These are phyloP conservation scores for Oryzias woworae DNA, from an alignment of 2,113 vertebrate genomes.

Conservation along the genomic window DNA sequence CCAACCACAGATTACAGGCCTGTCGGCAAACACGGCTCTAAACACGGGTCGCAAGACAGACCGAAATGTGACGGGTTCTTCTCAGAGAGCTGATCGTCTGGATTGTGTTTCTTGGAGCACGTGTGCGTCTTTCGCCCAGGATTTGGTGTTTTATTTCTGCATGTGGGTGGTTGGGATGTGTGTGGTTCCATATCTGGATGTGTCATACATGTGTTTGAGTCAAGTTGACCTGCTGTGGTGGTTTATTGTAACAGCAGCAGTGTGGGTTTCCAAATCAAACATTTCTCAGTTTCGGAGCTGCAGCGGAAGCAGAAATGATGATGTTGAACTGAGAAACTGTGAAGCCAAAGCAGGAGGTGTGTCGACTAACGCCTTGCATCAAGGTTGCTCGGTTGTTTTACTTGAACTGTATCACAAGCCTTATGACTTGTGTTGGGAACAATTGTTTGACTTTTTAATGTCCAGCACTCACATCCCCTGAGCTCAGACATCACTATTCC, in stretches of 20 bases:
- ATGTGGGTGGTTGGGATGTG: slow-evolving; percentile 32
- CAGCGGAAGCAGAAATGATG: neutral
- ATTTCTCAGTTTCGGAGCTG: neutral
- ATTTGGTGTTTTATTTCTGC: slow-evolving; percentile 53
- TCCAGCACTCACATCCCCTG: too few species aligned
- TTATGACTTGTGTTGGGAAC: too few species aligned
- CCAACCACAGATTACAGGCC: slow-evolving; percentile 65
- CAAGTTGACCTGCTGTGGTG: slow-evolving; percentile 7
- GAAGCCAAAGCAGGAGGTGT: neutral
- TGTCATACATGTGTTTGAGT: slow-evolving; percentile 33
- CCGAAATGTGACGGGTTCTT: slow-evolving; percentile 66
- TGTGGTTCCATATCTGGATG: slow-evolving; percentile 30
- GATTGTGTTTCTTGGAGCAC: slow-evolving; percentile 48
- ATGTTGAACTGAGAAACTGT: neutral
- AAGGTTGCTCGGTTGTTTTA: too few species aligned
- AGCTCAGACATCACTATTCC: too few species aligned
- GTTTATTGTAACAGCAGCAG: slow-evolving; percentile 2
- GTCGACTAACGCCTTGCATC: neutral
- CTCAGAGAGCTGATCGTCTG: slow-evolving; percentile 49
- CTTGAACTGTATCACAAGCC: too few species aligned
- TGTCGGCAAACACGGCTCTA: slow-evolving; percentile 49
- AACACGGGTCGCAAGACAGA: slow-evolving; percentile 59
- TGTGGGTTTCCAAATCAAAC: neutral
- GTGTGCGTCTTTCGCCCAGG: slow-evolving; percentile 46
- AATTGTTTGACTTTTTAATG: too few species aligned